Base-by-base conservation (phyloP, 2,888 invertebrate genomes). In the Acleris holmiana region DNA sequence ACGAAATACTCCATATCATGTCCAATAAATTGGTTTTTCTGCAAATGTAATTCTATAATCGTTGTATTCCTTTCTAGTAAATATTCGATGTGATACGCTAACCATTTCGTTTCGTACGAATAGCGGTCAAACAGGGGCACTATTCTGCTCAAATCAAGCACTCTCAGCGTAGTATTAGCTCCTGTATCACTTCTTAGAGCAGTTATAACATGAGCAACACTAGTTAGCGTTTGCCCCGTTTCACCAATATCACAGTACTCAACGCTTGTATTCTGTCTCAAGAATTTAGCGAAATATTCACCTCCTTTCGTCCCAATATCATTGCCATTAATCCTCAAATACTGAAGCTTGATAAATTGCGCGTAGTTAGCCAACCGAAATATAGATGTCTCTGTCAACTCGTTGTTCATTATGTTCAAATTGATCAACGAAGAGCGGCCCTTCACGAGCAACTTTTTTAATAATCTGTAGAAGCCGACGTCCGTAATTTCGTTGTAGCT, bases 1-100 rank as follows among this genome's bases (percentile, higher is more conserved):
- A 91, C 76, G 64, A 95, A 81, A 62, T 89, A 89, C 69, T 94
- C 94, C 47, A 95, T 81, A 71, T 95, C 95, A 64, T 95, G 95
- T 0, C 94, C 93, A 15, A 91, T 89, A 41, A 95, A 93, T 73
- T 92, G 85, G 69, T 93, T 94, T 72, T 95, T 95, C 75, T 94
- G 94, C 23, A 94, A 78, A 80, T 94, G 93, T 13, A 95, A 74
- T 71, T 94, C 94, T 0, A 89, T 82, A 40, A 95, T 82, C 4
- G 82, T 84, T 47, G 71, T 72, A 51, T 92, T 92, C 46, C 79
- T 78, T 76, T 87, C 84, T 0, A 93, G 72, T 4, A 93, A 72
- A 56, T 80, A 83, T 72, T 91, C 91, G 0, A 93, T 79, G 61
- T 93, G 93, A 62, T 93, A 93, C 0, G 93, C 93, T 1, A 93